Evolutionary conservation across 2,113 vertebrate genomes (phyloP), one percentile per base, ranked within the genome.

Genomic region (Cynocephalus volans): DNA sequence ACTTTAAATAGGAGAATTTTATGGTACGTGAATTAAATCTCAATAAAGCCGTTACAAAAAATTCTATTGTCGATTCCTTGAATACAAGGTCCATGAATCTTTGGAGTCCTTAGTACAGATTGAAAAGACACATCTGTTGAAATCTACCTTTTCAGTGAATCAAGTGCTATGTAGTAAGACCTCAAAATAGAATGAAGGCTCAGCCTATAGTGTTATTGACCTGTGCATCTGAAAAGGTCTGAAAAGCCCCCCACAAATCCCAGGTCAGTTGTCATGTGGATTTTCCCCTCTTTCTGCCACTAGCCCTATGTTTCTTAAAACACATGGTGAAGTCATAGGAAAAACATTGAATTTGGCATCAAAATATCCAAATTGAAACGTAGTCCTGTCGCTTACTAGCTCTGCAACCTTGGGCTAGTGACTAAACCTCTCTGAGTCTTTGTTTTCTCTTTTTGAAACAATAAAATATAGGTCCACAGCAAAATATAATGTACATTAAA

Each of bases 251-350:
- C 21, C 28, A 64, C 54, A 84, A 23, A 52, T 48, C n/a, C 36
- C 80, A 85, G 14, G 10, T 85, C n/a, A 50, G 5, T 90, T 90
- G 36, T 58, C 58, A 80, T 31, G 79, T 79, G 48, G 73, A 64
- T 73, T 93, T 93, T 96, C 58, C 28, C 72, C 58, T 85, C 19
- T 82, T 91, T 91, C 50, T 87, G 33, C 81, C 58, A 81, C 50
- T 52, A 45, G 15, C 28, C 84, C 21, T 79, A 56, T 89, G 77
- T 84, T 84, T 85, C 62, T 89, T 84, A 77, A 45, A 52, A 93
- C 33, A 31, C 28, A 28, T 6, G 1, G 11, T 77, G 28, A 89
- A 69, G 11, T 88, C 41, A 14, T 67, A 67, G n/a, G 60, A 23
- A 94, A 94, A 91, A 82, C 50, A 69, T 41, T 81, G 26, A 83